Conservation (phyloP, 2,888 invertebrate species). For the Drosophila dives region DNA sequence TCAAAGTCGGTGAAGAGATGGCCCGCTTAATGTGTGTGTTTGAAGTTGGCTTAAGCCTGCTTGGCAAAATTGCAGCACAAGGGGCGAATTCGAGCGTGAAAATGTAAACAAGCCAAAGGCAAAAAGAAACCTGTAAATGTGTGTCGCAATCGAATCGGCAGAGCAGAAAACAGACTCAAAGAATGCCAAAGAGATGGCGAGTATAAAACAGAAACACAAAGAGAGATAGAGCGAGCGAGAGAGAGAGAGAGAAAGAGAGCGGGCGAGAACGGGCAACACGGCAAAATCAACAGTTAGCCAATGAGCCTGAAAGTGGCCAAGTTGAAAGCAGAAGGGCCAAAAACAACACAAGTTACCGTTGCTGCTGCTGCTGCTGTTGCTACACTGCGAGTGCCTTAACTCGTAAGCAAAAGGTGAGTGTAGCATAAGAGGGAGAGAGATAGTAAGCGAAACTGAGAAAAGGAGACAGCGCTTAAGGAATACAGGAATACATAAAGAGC, state of each 20-base stretch:
- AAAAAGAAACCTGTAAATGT: conserved; percentile 58
- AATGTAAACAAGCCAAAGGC: conserved; percentile 70
- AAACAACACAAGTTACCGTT: conserved; percentile 16
- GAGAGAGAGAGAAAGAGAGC: neutral
- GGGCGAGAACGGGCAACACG: conserved; percentile 10
- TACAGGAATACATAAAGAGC: conserved; percentile 15
- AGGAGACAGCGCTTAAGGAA: neutral
- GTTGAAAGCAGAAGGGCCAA: conserved; percentile 17
- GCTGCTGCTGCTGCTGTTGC: neutral
- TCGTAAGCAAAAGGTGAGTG: conserved; percentile 28
- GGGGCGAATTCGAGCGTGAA: conserved; percentile 73
- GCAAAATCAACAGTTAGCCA: conserved; percentile 79
- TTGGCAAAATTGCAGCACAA: conserved; percentile 68
- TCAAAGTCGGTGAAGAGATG: conserved; percentile 47
- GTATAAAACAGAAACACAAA: neutral
- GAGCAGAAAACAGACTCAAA: conserved; percentile 1
- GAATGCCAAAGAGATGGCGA: neutral
- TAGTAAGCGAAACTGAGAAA: neutral
- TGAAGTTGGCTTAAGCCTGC: conserved; percentile 72
- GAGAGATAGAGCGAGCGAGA: neutral
- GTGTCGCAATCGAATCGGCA: conserved; percentile 64
- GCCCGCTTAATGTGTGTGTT: conserved; percentile 72
- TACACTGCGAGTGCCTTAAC: conserved; percentile 16
- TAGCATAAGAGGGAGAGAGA: conserved; percentile 4
- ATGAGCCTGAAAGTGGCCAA: conserved; percentile 70